These are phyloP conservation scores for Harmothoe impar DNA, from an alignment of 2,888 invertebrate species.

Conservation along the genomic window DNA sequence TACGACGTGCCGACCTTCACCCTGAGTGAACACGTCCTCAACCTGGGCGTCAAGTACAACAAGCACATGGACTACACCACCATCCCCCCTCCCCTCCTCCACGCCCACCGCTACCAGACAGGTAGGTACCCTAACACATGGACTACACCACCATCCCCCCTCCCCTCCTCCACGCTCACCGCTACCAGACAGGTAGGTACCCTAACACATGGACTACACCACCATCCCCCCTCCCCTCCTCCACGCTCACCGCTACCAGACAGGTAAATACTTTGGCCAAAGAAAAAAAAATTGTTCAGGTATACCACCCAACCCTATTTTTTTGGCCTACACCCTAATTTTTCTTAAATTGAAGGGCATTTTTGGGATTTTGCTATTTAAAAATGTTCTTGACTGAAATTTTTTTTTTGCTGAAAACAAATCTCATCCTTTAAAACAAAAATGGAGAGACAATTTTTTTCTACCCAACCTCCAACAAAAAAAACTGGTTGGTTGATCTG, in stretches of 20 bases:
- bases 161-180: constrained; percentile 88
- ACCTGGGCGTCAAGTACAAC: constrained; percentile 88
- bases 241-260: constrained; percentile 87
- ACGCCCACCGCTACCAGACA: constrained; percentile 87
- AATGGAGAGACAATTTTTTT: no score
- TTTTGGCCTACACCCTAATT: no score
- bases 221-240: constrained; percentile 84
- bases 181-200: constrained; percentile 82
- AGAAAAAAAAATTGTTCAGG: no score
- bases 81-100: constrained; percentile 86
- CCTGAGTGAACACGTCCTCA: constrained; percentile 85
- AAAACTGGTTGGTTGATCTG: no score
- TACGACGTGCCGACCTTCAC: constrained; percentile 87
- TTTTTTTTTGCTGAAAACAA: no score
- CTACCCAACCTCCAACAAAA: no score
- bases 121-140: constrained; percentile 77
- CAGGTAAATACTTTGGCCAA: constrained; percentile 81
- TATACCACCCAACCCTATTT: no score
- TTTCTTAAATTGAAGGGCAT: no score
- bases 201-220: constrained; percentile 74
- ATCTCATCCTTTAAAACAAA: no score
- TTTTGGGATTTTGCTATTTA: no score
- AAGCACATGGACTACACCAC: constrained; percentile 79
- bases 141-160: constrained; percentile 73
- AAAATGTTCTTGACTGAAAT: no score